Evolutionary conservation across 2,888 invertebrate genomes (phyloP).

Genomic region (Argyresthia albistria): DNA sequence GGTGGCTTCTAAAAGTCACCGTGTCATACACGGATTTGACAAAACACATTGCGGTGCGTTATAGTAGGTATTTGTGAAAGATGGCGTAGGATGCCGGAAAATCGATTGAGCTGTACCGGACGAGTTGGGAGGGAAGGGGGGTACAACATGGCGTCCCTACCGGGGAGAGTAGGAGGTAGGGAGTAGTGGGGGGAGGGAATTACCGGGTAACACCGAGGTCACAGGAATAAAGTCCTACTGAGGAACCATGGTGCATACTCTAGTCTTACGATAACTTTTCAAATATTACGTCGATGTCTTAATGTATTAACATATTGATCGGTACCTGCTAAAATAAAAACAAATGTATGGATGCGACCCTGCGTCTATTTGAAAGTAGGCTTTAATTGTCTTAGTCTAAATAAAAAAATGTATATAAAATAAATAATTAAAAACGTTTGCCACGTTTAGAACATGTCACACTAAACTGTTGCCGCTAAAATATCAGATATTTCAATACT

Average conservation of each 20-base stretch:
- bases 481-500: slow-evolving; percentile 21
- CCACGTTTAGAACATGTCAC: slow-evolving; percentile 26
- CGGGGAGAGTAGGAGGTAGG: slow-evolving; percentile 10
- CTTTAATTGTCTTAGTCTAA: slow-evolving; percentile 70
- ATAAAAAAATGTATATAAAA: slow-evolving; percentile 67
- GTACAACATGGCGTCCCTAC: slow-evolving; percentile 15
- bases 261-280: slow-evolving; percentile 39
- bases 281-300: slow-evolving; percentile 41
- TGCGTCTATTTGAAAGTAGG: slow-evolving; percentile 69
- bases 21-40: slow-evolving; percentile 20
- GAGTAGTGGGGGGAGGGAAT: background rate
- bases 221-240: slow-evolving; percentile 29
- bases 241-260: slow-evolving; percentile 61
- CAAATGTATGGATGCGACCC: slow-evolving; percentile 68
- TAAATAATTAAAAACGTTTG: slow-evolving; percentile 17
- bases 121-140: slow-evolving; percentile 12
- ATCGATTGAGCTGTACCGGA: slow-evolving; percentile 46
- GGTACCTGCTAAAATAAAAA: slow-evolving; percentile 51
- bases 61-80: slow-evolving; percentile 16
- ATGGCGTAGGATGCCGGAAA: slow-evolving; percentile 19
- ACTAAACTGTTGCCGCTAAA: slow-evolving; percentile 14
- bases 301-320: slow-evolving; percentile 43
- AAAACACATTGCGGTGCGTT: slow-evolving; percentile 6
- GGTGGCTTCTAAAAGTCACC: slow-evolving; percentile 23
- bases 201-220: slow-evolving; percentile 18